Evolutionary conservation across 2,888 invertebrate species (phyloP), one percentile per base, ranked within the genome.

Genomic region (Dorcus parallelipipedus): DNA sequence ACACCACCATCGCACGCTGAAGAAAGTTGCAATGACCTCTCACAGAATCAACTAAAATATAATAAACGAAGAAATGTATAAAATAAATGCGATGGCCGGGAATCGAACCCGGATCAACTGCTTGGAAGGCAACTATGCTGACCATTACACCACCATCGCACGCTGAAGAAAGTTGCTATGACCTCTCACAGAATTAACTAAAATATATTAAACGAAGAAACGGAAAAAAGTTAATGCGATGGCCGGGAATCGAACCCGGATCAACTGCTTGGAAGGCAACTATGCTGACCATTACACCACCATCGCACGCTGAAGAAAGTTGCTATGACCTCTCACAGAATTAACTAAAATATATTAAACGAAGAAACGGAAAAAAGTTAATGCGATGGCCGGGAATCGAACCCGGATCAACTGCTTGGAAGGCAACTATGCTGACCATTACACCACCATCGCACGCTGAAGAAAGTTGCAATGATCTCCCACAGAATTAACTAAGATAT

Each of bases 71-170:
- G 20, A 20, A 20, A 20, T 2, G 20, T 2, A 20, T 2, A 20
- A 20, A 20, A 20, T 20, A 20, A 20, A 2, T 47, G 41, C 48
- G 57, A 77, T 77, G 77, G 76, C 77, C 77, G 77, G 75, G 77
- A 77, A 77, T 77, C 77, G 77, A 77, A 77, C 77, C 75, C 77
- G 77, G 77, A 77, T 77, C 77, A 77, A 77, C 76, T 77, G 77
- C 77, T 77, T 77, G 77, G 77, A 77, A 77, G 77, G 77, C 77
- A 77, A 77, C 76, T 76, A 77, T 77, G 77, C 76, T 77, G 74
- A 77, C 77, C 77, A 77, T 76, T 76, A 76, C 77, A 77, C 76
- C 57, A 52, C 54, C 58, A 58, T 54, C 53, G 60, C 59, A 2
- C 20, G 20, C 2, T 20, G 20, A 20, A 20, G 20, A 20, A 20